These are phyloP conservation scores for Dendrocopos noguchii DNA, from an alignment of 2,113 vertebrate species.

Conservation along the genomic window DNA sequence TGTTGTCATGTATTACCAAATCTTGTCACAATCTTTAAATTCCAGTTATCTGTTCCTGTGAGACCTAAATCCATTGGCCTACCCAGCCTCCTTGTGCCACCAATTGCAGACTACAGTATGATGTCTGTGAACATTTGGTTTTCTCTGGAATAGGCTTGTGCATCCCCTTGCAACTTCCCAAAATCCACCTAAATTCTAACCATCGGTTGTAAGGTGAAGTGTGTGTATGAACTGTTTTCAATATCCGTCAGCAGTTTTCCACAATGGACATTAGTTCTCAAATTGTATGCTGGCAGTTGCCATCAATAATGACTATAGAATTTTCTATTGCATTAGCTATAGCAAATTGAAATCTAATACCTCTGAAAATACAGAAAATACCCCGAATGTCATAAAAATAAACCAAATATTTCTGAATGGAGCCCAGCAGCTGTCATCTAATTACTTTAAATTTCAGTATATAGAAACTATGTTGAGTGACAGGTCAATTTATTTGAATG, in stretches of 20 bases:
- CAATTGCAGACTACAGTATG: background rate
- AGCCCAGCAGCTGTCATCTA: slow-evolving; percentile 2
- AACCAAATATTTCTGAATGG: slow-evolving; percentile 8
- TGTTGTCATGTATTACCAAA: background rate
- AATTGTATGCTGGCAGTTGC: slow-evolving; percentile 1
- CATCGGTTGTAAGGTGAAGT: fast-evolving
- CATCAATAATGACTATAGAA: slow-evolving; percentile 1
- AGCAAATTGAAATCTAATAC: slow-evolving; percentile 29
- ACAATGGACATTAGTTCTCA: background rate
- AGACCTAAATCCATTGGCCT: background rate
- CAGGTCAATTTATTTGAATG: slow-evolving; percentile 21
- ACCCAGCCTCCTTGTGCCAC: background rate
- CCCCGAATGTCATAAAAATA: slow-evolving; percentile 14
- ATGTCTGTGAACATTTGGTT: background rate
- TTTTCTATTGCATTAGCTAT: slow-evolving; percentile 8
- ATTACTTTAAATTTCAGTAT: slow-evolving; percentile 24
- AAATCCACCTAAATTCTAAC: fast-evolving
- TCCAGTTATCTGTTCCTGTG: background rate
- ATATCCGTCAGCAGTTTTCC: background rate
- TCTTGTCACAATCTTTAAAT: background rate
- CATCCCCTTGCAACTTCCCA: background rate
- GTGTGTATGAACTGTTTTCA: background rate
- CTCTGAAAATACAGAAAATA: slow-evolving; percentile 5
- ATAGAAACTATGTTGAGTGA: background rate
- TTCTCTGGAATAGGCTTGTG: background rate